Conservation (phyloP, 37 sponge, comb jelly and placozoan species). For the Halisarca cf. caerulea region DNA sequence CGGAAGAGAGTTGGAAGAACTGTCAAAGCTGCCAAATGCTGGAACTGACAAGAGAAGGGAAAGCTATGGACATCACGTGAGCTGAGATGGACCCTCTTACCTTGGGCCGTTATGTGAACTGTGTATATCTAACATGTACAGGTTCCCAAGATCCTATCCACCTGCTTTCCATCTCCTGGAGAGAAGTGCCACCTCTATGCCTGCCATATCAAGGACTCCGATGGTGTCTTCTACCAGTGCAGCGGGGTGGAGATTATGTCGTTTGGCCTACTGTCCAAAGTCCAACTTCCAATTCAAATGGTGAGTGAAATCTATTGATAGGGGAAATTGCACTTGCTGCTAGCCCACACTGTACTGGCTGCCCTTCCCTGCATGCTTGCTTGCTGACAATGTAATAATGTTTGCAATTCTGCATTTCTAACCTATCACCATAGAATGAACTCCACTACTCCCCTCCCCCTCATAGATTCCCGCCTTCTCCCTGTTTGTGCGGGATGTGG, state of each 20-base stretch:
- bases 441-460: no score
- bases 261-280: constrained; percentile 59
- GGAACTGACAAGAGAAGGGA: constrained; percentile 25
- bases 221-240: constrained; percentile 11
- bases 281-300: constrained; percentile 33
- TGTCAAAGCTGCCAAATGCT: constrained; percentile 36
- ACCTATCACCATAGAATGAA: no score
- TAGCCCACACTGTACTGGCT: no score
- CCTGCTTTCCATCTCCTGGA: constrained; percentile 27
- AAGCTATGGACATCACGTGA: constrained; percentile 40
- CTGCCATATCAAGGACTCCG: constrained; percentile 31
- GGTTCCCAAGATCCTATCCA: constrained; percentile 33
- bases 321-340: no score
- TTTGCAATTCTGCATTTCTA: no score
- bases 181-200: constrained; percentile 45
- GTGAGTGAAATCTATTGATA: constrained; percentile 4
- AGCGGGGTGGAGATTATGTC: not conserved
- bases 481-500: constrained; percentile 45
- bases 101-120: no score
- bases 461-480: constrained; percentile 57
- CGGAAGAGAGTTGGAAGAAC: constrained; percentile 31
- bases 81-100: no score
- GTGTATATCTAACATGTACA: no score
- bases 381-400: no score
- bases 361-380: no score